Base-by-base conservation (phyloP, 2,113 vertebrate species). In the Leiothrix lutea region DNA sequence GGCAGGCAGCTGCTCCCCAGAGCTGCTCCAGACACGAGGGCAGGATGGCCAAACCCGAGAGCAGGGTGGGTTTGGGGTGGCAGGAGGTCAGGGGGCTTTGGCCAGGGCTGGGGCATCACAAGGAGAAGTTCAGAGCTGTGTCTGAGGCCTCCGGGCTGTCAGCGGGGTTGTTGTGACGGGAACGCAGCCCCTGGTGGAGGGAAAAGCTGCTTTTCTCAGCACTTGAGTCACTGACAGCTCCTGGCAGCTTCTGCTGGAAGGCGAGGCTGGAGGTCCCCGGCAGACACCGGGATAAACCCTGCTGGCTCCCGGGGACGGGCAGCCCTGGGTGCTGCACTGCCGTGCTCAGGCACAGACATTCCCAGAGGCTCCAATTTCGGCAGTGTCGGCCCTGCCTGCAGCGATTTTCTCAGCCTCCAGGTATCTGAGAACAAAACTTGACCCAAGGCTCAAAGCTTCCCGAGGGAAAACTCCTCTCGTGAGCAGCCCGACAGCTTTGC, bases 1-100 rank as follows among this genome's bases (percentile, higher is more conserved):
- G 53, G 80, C 45, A 4, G 5, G 69, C 86, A 91, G 64, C 70
- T 85, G 83, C 80, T 64, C 16, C 45, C 26, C 72, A 22, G 66
- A 1, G 11, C 47, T 21, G 15, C 62, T 36, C 56, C 87, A 36
- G 90, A 4, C 61, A 8, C 11, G 4, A 20, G 17, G 25, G 8
- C 13, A 3, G 4, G 2, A 3, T 0, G 4, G 42, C 26, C 36
- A 3, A 33, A 24, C 21, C 4, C 3, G 2, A 31, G 4, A 3
- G 12, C 1, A 0, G 75, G 48, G 28, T 25, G 8, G 1, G 1
- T 50, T 33, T 0, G 2, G 31, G 50, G 54, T 15, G 58, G 25
- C 53, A 29, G 71, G 33, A 65, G 74, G 57, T 69, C 45, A 12
- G 54, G 61, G 19, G 22, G 53, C 51, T 60, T 40, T 24, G 50